These are phyloP conservation scores for Turnix velox DNA, from an alignment of 2,113 vertebrate species.

Conservation along the genomic window DNA sequence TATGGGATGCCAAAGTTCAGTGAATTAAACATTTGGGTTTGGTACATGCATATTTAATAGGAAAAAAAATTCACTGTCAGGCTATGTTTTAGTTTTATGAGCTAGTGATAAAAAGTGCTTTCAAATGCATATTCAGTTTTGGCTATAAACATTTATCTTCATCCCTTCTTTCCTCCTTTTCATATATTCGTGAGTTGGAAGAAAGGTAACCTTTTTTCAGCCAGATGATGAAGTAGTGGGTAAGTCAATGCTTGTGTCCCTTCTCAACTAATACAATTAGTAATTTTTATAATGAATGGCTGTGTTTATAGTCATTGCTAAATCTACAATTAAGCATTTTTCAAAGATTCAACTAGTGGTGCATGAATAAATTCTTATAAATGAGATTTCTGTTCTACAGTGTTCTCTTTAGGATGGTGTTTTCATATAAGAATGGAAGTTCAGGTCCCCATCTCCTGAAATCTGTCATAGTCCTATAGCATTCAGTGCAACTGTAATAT, in stretches of 20 bases:
- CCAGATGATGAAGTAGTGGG: constrained; percentile 91
- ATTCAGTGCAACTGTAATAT: not conserved
- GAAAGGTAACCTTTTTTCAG: constrained; percentile 89
- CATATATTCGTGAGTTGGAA: constrained; percentile 76
- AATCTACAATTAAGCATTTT: not conserved
- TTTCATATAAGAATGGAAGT: not conserved
- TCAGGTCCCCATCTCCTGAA: not conserved
- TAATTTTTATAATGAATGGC: not conserved
- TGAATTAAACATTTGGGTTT: not conserved
- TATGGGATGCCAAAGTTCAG: not conserved
- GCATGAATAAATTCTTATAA: not conserved
- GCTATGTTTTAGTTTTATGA: not conserved
- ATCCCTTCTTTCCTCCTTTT: not conserved
- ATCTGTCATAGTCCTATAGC: not conserved
- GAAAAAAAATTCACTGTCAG: not conserved
- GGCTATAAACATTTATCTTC: not conserved
- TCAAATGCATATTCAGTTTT: not conserved
- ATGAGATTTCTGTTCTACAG: not conserved
- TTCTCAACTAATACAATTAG: not conserved
- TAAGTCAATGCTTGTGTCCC: constrained; percentile 66
- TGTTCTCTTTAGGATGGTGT: not conserved
- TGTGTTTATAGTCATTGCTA: not conserved
- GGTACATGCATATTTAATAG: not conserved
- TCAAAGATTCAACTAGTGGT: not conserved
- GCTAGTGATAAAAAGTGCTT: not conserved